Evolutionary conservation across 1,140 invertebrate species (phyloP).

Genomic region (Ditylenchus dipsaci): DNA sequence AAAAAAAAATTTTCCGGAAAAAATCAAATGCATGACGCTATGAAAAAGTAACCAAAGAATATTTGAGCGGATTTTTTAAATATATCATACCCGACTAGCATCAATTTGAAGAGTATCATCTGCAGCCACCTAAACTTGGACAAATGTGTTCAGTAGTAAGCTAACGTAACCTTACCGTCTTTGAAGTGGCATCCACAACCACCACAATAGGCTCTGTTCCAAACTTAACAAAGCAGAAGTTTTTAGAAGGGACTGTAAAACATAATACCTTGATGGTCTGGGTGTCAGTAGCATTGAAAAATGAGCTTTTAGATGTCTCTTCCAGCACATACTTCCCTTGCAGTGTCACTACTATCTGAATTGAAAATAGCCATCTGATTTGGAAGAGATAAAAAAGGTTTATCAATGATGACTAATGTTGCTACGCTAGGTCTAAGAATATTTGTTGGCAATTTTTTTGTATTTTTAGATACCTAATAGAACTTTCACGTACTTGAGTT

Average conservation of each 20-base stretch:
- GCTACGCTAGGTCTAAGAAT: too few species aligned
- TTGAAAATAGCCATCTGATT: too few species aligned
- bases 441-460: too few species aligned
- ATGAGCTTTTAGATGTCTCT: neutral
- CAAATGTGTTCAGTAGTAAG: too few species aligned
- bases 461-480: too few species aligned
- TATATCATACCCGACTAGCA: neutral
- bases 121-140: neutral
- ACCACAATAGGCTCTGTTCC: neutral
- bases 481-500: too few species aligned
- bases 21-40: too few species aligned
- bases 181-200: slow-evolving; percentile 1
- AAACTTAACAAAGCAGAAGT: neutral
- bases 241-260: neutral
- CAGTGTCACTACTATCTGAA: neutral
- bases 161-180: neutral
- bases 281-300: neutral
- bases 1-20: too few species aligned
- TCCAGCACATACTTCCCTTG: neutral
- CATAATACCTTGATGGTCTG: neutral
- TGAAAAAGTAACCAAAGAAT: too few species aligned
- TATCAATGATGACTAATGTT: too few species aligned
- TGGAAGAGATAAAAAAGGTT: too few species aligned
- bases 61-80: too few species aligned
- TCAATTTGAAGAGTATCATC: neutral